These are phyloP conservation scores for Eucriotettix oculatus DNA, from an alignment of 2,888 invertebrate species.

Conservation along the genomic window DNA sequence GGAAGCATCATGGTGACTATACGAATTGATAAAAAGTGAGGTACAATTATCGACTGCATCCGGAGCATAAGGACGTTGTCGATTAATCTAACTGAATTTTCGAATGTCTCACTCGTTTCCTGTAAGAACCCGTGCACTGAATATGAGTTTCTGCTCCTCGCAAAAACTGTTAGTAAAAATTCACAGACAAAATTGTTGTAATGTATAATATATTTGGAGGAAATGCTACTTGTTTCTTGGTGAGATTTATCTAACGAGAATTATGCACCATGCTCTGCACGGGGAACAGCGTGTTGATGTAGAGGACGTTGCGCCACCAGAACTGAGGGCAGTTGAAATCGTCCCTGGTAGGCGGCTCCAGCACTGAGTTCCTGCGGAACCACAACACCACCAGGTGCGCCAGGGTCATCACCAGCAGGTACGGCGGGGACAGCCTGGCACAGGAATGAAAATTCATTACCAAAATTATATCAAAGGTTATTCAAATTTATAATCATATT, in stretches of 20 bases:
- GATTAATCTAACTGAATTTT: too few relatives aligned
- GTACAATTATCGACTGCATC: too few relatives aligned
- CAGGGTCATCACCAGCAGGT: conserved; percentile 36
- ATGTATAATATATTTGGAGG: too few relatives aligned
- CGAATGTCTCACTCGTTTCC: too few relatives aligned
- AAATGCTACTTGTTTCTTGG: too few relatives aligned
- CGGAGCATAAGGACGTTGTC: too few relatives aligned
- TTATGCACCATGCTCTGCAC: conserved; percentile 54
- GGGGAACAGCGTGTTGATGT: conserved; percentile 64
- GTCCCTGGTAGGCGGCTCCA: conserved; percentile 52
- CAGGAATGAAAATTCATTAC: background rate
- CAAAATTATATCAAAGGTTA: background rate
- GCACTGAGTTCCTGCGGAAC: conserved; percentile 52
- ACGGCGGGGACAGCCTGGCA: conserved; percentile 40
- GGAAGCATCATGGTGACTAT: too few relatives aligned
- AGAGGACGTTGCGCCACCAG: conserved; percentile 76
- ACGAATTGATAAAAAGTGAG: too few relatives aligned
- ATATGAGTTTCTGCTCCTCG: too few relatives aligned
- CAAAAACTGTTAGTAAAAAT: too few relatives aligned
- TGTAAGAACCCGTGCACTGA: too few relatives aligned
- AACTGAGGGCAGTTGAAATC: conserved; percentile 52
- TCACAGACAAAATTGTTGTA: too few relatives aligned
- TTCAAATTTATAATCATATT: background rate
- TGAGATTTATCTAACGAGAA: background rate
- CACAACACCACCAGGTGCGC: conserved; percentile 51